These are phyloP conservation scores for Solenodon paradoxus DNA, from an alignment of 2,113 vertebrate species.

Conservation along the genomic window DNA sequence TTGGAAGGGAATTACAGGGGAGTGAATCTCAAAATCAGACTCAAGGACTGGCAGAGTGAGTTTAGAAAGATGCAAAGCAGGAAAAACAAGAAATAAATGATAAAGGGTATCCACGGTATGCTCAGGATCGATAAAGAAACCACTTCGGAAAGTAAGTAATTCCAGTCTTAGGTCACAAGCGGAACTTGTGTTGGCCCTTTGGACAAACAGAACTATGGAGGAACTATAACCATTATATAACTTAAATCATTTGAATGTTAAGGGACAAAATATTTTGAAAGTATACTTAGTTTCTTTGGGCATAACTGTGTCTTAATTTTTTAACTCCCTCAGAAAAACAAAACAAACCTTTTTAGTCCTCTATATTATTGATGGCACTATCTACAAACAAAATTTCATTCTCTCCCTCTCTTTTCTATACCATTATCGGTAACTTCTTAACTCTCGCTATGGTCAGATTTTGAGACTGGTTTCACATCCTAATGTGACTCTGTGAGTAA, in stretches of 20 bases:
- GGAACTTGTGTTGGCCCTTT: neutral
- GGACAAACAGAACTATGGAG: neutral
- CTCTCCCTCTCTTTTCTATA: neutral
- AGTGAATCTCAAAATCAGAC: neutral
- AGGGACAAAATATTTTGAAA: neutral
- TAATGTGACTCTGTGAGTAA: neutral
- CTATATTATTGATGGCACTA: neutral
- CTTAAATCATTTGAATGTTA: neutral
- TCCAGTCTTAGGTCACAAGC: neutral
- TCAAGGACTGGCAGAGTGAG: neutral
- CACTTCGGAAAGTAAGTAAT: conserved; percentile 20
- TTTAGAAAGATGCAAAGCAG: neutral
- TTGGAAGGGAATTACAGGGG: neutral
- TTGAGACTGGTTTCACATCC: neutral
- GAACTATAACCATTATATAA: neutral
- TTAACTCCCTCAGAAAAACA: neutral
- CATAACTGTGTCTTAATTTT: neutral
- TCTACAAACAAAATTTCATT: neutral
- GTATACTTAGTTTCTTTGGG: neutral
- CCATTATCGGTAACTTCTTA: neutral
- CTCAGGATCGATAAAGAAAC: neutral
- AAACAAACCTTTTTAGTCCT: neutral
- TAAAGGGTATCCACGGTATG: neutral
- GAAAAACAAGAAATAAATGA: neutral
- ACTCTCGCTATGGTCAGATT: neutral